Evolutionary conservation across 2,797 vertebrate genomes (phyloP).

Genomic region (Peromyscus melanophrys): DNA sequence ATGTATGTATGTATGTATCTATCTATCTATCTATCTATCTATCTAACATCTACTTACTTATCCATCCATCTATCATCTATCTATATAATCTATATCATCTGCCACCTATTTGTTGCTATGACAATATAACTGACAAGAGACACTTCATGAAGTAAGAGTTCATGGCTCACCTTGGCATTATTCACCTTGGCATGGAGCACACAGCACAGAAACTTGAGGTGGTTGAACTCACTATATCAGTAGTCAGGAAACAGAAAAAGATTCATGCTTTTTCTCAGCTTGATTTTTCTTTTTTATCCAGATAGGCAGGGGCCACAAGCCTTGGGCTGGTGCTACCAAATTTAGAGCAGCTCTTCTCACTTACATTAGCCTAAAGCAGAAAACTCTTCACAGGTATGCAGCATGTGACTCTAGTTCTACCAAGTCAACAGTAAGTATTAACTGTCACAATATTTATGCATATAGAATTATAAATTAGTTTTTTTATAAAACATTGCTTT

Average conservation of each 20-base stretch:
- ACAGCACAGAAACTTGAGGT: background rate
- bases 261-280: background rate
- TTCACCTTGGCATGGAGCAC: background rate
- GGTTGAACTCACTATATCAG: background rate
- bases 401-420: background rate
- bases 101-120: background rate
- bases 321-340: background rate
- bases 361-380: background rate
- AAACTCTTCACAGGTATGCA: background rate
- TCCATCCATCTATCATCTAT: background rate
- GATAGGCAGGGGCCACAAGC: background rate
- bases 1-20: too few relatives aligned
- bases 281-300: background rate
- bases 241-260: background rate
- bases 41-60: too few relatives aligned
- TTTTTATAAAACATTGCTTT: background rate
- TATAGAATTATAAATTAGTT: background rate
- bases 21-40: too few relatives aligned
- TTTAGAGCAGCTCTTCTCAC: background rate
- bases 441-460: background rate
- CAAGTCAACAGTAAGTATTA: background rate
- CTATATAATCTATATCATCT: background rate
- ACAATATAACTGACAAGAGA: background rate
- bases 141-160: background rate
- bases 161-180: background rate